Evolutionary conservation across 35 echinoderm and acorn worm species (phyloP).

Genomic region (Acanthaster planci): DNA sequence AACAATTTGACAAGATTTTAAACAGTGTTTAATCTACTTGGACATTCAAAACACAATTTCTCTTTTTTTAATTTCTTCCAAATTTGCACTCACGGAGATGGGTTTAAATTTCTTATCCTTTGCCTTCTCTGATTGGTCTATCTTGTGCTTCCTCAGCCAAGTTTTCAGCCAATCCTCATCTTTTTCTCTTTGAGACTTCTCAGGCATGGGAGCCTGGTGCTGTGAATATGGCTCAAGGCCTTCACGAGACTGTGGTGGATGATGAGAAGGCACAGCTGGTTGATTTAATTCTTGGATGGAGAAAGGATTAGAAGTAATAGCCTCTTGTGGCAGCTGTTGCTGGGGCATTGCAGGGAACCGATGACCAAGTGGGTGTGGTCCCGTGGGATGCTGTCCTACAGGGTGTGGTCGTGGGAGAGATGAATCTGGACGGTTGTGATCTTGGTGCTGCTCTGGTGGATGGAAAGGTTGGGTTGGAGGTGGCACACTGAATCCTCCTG

Average conservation of each 20-base stretch:
- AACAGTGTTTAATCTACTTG: too few relatives aligned
- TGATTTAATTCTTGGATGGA: neutral
- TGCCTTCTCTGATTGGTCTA: neutral
- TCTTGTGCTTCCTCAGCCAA: slow-evolving; percentile 5
- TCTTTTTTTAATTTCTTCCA: too few relatives aligned
- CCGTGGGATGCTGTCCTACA: neutral
- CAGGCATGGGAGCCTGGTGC: neutral
- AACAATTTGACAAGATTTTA: too few relatives aligned
- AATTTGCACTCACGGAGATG: neutral
- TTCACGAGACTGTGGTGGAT: too few relatives aligned
- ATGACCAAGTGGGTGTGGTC: neutral
- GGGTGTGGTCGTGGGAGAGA: neutral
- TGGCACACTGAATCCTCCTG: too few relatives aligned
- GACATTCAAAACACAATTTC: too few relatives aligned
- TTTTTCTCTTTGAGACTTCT: slow-evolving; percentile 25
- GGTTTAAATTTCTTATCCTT: neutral
- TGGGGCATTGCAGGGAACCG: neutral
- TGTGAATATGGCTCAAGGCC: too few relatives aligned
- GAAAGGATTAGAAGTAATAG: neutral
- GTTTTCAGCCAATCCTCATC: neutral
- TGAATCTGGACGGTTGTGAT: neutral
- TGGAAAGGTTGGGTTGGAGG: neutral
- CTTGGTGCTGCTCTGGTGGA: neutral
- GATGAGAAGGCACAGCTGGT: neutral
- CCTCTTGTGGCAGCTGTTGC: neutral